These are phyloP conservation scores for Antheraea pernyi DNA, from an alignment of 1,140 invertebrate species.

Conservation along the genomic window DNA sequence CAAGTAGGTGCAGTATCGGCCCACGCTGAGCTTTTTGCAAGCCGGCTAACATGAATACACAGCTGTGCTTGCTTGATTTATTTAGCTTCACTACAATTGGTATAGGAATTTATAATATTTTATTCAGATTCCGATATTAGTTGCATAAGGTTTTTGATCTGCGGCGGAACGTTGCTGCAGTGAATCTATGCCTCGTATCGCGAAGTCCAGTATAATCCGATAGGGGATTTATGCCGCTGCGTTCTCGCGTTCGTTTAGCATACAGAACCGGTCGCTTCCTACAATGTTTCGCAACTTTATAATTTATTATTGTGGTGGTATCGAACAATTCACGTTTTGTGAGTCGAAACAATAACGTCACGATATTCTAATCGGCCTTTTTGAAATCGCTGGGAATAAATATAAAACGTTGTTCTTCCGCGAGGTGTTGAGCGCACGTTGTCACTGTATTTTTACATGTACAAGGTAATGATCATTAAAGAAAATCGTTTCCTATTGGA, in stretches of 20 bases:
- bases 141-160: neutral
- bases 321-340: conserved; percentile 8
- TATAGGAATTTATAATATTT: neutral
- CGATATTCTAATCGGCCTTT: conserved; percentile 19
- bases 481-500: conserved; percentile 62
- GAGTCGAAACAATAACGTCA: conserved; percentile 18
- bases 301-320: conserved; percentile 12
- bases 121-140: neutral
- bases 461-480: conserved; percentile 58
- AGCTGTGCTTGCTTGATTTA: conserved; percentile 14
- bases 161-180: neutral
- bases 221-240: conserved; percentile 37
- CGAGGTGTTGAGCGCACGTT: conserved; percentile 11
- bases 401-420: conserved; percentile 22
- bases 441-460: conserved; percentile 35
- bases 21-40: conserved; percentile 74
- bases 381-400: conserved; percentile 15
- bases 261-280: conserved; percentile 13
- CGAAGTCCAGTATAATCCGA: conserved; percentile 36
- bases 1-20: conserved; percentile 74
- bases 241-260: conserved; percentile 20
- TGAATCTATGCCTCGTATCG: conserved; percentile 39
- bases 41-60: conserved; percentile 47
- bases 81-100: neutral
- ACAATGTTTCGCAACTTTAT: conserved; percentile 5